phyloP scores from a whole-genome alignment of 2,113 vertebrate genomes.

The Rostratula benghalensis region DNA sequence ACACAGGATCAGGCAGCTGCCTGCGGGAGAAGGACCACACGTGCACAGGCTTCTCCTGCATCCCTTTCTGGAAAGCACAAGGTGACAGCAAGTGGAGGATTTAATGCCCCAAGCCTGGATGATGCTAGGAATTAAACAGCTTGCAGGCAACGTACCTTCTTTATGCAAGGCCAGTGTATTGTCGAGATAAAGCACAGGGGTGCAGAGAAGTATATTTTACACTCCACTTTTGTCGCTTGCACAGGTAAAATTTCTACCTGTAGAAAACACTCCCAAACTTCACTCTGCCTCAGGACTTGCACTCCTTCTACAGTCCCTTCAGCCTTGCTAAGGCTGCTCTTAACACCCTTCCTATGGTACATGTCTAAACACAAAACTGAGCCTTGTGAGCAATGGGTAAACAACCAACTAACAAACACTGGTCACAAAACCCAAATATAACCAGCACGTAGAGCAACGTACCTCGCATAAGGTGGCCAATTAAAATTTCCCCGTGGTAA shows the following conservation, averaged over 20 bases:
- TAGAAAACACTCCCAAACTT: not conserved
- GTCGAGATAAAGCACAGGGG: not conserved
- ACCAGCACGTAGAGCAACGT: not conserved
- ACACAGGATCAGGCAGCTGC: not conserved
- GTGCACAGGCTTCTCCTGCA: not conserved
- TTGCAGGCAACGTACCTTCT: accelerated
- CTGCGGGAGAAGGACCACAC: accelerated
- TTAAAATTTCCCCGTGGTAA: not conserved
- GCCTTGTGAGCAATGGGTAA: not conserved
- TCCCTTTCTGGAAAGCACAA: not conserved
- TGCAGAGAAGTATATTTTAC: not conserved
- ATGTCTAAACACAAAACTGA: accelerated
- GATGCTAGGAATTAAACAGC: not conserved
- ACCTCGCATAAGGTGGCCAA: not conserved
- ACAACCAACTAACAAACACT: not conserved
- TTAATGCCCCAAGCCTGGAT: not conserved
- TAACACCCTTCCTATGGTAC: not conserved
- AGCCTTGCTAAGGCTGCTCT: not conserved
- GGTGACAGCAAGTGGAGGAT: not conserved
- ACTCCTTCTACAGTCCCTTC: not conserved
- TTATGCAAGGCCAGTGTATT: accelerated
- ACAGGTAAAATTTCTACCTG: no score
- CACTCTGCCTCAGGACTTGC: not conserved
- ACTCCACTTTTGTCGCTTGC: not conserved
- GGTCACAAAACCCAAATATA: not conserved